phyloP scores from a whole-genome alignment of 1,140 invertebrate genomes.

The Drosophila littoralis region DNA sequence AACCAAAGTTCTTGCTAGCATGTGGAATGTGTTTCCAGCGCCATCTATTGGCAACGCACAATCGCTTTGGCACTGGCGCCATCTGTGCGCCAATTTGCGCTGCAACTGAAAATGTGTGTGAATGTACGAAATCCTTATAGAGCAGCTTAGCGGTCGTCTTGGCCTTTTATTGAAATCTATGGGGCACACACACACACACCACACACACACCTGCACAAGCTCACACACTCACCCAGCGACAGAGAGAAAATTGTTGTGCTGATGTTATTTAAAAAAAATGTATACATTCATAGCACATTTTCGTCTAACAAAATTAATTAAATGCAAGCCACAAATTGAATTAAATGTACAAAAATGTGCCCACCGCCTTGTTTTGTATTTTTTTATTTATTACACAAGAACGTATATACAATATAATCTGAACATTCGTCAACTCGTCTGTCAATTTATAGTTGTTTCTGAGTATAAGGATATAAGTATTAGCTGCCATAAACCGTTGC shows the following conservation, averaged over 20 bases:
- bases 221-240: no score
- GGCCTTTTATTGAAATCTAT: no score
- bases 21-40: slow-evolving; percentile 65
- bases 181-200: no score
- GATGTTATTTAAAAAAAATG: no score
- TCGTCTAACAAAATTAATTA: no score
- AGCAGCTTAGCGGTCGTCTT: slow-evolving; percentile 15
- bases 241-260: no score
- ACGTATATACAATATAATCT: slow-evolving; percentile 10
- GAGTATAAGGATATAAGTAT: not conserved
- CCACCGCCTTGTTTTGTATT: no score
- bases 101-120: not conserved
- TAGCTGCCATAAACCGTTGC: not conserved
- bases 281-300: no score
- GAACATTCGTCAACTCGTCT: not conserved
- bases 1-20: slow-evolving; percentile 39
- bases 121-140: slow-evolving; percentile 1
- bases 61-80: slow-evolving; percentile 23
- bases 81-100: slow-evolving; percentile 51
- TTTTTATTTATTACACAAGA: not conserved
- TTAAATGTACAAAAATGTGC: no score
- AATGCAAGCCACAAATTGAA: no score
- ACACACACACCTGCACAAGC: no score
- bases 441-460: no score
- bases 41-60: slow-evolving; percentile 19